These are phyloP conservation scores for Eupithecia centaureata DNA, from an alignment of 2,888 invertebrate genomes.

Conservation along the genomic window DNA sequence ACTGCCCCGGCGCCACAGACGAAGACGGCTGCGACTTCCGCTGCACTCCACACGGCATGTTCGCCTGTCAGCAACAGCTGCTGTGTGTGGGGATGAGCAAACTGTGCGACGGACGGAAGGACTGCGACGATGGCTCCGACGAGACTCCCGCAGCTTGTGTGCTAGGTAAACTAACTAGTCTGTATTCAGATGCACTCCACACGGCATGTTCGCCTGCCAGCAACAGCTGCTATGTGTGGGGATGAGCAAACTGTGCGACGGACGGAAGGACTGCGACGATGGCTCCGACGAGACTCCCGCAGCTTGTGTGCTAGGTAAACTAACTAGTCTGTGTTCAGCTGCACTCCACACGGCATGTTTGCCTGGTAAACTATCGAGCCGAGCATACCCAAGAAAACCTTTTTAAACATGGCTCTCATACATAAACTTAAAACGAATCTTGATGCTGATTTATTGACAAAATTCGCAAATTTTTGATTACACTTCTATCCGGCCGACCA, in stretches of 20 bases:
- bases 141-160: constrained; percentile 79
- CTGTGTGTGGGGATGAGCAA: constrained; percentile 72
- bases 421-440: too few relatives aligned
- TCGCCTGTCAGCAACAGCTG: constrained; percentile 84
- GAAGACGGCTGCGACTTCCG: constrained; percentile 83
- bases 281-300: constrained; percentile 87
- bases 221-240: constrained; percentile 68
- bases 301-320: constrained; percentile 51
- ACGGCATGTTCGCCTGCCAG: neutral
- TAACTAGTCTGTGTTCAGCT: neutral
- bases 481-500: too few relatives aligned
- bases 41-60: constrained; percentile 67
- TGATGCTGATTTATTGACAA: too few relatives aligned
- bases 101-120: constrained; percentile 80
- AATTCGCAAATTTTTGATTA: too few relatives aligned
- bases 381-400: too few relatives aligned
- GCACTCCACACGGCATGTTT: neutral
- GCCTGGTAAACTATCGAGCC: too few relatives aligned
- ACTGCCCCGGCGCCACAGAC: constrained; percentile 90
- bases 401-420: too few relatives aligned
- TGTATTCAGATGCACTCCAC: neutral
- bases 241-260: constrained; percentile 66
- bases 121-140: constrained; percentile 90
- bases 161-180: constrained; percentile 6
- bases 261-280: constrained; percentile 87